A percentile compares a stretch with the other conserved stretches of the same genome.
Evolutionary conservation across 2,888 invertebrate genomes (phyloP).

Genomic region (Seira sanloemensis): DNA sequence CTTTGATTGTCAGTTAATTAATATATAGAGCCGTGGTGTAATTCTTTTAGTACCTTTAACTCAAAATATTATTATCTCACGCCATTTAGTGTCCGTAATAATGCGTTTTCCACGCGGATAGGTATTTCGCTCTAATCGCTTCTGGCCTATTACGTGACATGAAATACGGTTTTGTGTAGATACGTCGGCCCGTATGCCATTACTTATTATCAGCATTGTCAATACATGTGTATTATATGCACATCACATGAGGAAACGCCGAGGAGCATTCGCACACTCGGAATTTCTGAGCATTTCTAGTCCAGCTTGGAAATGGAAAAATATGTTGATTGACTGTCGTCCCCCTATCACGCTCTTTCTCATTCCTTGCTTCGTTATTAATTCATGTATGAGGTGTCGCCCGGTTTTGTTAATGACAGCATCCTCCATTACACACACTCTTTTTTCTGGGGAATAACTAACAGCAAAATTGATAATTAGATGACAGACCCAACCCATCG

Average conservation of each 20-base stretch:
- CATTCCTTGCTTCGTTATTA: conserved; percentile 38
- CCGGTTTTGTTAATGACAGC: conserved; percentile 61
- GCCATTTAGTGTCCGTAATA: background rate
- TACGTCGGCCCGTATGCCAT: conserved; percentile 46
- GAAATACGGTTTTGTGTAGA: conserved; percentile 51
- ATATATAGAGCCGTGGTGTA: background rate
- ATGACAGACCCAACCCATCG: conserved; percentile 62
- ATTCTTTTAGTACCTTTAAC: background rate
- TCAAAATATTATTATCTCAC: background rate
- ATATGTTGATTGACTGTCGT: conserved; percentile 32
- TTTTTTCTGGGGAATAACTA: conserved; percentile 38
- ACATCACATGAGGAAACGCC: too few species aligned
- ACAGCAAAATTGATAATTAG: conserved; percentile 65
- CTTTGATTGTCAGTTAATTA: conserved; percentile 4
- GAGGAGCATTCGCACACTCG: background rate
- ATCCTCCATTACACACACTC: conserved; percentile 52
- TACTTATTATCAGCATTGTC: conserved; percentile 27
- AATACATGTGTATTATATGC: too few species aligned
- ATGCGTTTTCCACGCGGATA: background rate
- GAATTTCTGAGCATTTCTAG: conserved; percentile 52
- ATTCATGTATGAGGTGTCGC: conserved; percentile 62
- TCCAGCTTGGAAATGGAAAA: conserved; percentile 22
- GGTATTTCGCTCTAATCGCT: conserved; percentile 36
- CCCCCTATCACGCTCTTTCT: conserved; percentile 23
- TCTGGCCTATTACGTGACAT: conserved; percentile 61